A percentile compares a stretch with the other conserved stretches of the same genome.
Evolutionary conservation across 2,797 vertebrate genomes (phyloP).

Genomic region (Hippopotamyrus pictus): DNA sequence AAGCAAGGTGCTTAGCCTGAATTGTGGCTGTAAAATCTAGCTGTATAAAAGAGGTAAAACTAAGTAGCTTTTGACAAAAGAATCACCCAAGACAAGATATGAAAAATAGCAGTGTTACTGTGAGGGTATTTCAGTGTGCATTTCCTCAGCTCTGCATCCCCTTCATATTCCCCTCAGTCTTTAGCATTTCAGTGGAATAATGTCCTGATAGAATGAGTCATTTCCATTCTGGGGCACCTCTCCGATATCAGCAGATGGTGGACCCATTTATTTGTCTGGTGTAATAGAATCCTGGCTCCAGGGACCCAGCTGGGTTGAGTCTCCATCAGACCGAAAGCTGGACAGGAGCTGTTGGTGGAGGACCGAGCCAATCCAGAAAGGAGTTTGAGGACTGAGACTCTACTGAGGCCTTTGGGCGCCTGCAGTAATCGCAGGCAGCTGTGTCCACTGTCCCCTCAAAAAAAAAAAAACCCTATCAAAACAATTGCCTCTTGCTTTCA

Average conservation of each 20-base stretch:
- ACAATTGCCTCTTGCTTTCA: slow-evolving; percentile 23
- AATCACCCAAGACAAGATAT: neutral
- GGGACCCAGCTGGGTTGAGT: neutral
- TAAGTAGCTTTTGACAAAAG: neutral
- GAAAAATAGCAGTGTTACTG: neutral
- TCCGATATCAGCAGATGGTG: neutral
- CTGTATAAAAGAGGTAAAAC: neutral
- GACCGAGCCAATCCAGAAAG: neutral
- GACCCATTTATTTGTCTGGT: slow-evolving; percentile 4
- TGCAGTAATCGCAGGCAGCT: neutral
- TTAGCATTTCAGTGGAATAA: neutral
- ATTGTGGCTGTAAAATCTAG: neutral
- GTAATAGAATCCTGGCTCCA: slow-evolving; percentile 20
- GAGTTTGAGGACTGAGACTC: slow-evolving; percentile 4
- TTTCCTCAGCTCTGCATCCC: neutral
- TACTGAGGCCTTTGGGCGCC: neutral
- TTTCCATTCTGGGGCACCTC: neutral
- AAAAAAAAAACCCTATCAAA: slow-evolving; percentile 22
- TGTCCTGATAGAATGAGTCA: neutral
- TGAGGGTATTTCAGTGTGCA: neutral
- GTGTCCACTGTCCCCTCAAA: slow-evolving; percentile 12
- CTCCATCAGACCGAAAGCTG: neutral
- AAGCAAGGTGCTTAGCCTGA: neutral
- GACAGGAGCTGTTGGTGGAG: neutral
- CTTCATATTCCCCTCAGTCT: neutral